Conservation (phyloP, 2,797 vertebrate genomes). For the Sciaenops ocellatus region DNA sequence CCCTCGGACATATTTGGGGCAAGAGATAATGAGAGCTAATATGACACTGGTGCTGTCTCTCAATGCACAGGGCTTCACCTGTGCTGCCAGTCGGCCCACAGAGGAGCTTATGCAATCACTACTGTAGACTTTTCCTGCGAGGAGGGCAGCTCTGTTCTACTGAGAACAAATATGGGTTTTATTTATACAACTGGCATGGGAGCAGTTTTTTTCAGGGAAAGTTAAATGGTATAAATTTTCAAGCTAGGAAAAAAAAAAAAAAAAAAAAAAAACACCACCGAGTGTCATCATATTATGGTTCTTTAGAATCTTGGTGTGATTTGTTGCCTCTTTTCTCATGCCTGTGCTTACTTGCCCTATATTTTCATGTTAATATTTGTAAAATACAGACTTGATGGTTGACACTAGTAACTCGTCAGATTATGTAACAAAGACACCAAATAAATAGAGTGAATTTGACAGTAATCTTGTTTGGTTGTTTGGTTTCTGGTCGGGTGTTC, state of each 20-base stretch:
- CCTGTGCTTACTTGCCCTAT: neutral
- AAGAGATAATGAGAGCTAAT: neutral
- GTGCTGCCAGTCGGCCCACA: constrained; percentile 1
- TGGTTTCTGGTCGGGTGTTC: too few species aligned
- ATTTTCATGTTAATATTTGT: too few species aligned
- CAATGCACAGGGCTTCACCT: constrained; percentile 30
- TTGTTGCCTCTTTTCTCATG: neutral
- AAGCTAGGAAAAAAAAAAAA: neutral
- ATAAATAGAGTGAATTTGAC: too few species aligned
- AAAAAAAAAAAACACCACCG: neutral
- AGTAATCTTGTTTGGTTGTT: too few species aligned
- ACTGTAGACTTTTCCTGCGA: neutral
- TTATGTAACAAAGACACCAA: too few species aligned
- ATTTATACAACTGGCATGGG: neutral
- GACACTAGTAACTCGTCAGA: too few species aligned
- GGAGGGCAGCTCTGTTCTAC: neutral
- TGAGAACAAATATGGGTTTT: neutral
- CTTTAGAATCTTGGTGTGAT: neutral
- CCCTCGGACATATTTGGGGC: constrained; percentile 46
- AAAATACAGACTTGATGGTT: too few species aligned
- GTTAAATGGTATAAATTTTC: neutral
- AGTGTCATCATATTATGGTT: too few species aligned
- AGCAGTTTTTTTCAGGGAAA: neutral
- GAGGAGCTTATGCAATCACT: constrained; percentile 18
- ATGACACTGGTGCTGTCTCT: constrained; percentile 5